Base-by-base conservation (phyloP, 2,113 vertebrate genomes). In the Mungos mungo region DNA sequence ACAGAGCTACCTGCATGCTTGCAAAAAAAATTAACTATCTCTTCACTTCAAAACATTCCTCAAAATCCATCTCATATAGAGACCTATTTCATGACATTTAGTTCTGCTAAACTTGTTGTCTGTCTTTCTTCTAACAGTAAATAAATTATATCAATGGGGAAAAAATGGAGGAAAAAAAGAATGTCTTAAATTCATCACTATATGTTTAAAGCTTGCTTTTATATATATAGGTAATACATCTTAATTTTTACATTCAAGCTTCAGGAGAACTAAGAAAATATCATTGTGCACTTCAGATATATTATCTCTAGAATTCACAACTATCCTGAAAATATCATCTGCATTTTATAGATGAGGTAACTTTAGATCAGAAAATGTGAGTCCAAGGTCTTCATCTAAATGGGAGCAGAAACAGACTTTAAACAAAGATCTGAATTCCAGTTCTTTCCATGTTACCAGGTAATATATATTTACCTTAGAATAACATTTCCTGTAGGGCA, bases 381-480 rank as follows among this genome's bases (percentile, higher is more conserved):
- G 45, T 25, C 41, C 82, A 65, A 77, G 7, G 31, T 76, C 54
- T 29, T 72, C 7, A 57, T 80, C 25, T 76, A 88, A 31, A 54
- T 93, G 87, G 25, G 57, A n/a, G 69, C 5, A 88, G n/a, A 88
- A 95, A 57, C 29, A 95, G 9, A 27, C 74, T 52, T 95, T 93
- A 96, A n/a, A 79, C 33, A 95, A 92, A 72, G 35, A 72, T 72
- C n/a, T 79, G 57, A 79, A n/a, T 9, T 27, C 27, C 7, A 72
- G 11, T 79, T 90, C 60, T 87, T 90, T 79, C 33, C 27, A 72
- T 16, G 79, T 90, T 21, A 87, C 54, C 63, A 90, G 97, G 35
- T 68, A 90, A 63, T 38, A 25, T 95, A 94, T n/a, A 14, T 41
- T 90, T 88, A 93, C 7, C n/a, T 88, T 93, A 90, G 27, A 97